phyloP scores from a whole-genome alignment of 2,797 vertebrate genomes.

The Odontamblyopus lacepedii region DNA sequence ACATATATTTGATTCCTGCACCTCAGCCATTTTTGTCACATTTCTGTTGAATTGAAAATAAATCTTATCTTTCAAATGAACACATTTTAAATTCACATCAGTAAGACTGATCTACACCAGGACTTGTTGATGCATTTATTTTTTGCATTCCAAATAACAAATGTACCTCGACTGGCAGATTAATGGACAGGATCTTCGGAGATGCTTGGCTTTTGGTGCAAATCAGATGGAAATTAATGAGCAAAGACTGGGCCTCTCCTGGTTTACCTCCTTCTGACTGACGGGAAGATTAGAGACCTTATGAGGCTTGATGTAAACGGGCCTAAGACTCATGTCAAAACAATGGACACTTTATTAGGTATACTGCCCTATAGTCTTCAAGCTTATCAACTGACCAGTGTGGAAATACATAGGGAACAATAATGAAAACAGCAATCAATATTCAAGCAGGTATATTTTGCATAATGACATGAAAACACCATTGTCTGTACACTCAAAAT shows the following conservation, averaged over 20 bases:
- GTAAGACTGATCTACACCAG: conserved; percentile 23
- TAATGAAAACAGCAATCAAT: neutral
- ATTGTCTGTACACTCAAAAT: no score
- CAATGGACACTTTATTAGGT: conserved; percentile 5
- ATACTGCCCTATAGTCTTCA: neutral
- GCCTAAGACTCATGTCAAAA: conserved; percentile 14
- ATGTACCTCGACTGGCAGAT: conserved; percentile 66
- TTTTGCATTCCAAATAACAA: conserved; percentile 33
- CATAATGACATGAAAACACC: no score
- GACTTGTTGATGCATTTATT: conserved; percentile 20
- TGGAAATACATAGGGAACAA: neutral
- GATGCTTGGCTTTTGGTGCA: conserved; percentile 63
- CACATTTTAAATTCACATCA: conserved; percentile 7
- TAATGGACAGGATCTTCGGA: conserved; percentile 73
- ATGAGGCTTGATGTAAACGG: conserved; percentile 78
- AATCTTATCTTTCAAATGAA: neutral
- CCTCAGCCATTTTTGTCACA: no score
- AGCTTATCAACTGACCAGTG: neutral
- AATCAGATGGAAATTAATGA: conserved; percentile 79
- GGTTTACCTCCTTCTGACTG: conserved; percentile 65
- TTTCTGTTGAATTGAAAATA: no score
- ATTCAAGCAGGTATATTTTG: neutral
- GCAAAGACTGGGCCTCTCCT: conserved; percentile 70
- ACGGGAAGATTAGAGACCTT: conserved; percentile 79
- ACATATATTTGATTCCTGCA: no score